These are phyloP conservation scores for Lethrus apterus DNA, from an alignment of 1,140 invertebrate species.

Conservation along the genomic window DNA sequence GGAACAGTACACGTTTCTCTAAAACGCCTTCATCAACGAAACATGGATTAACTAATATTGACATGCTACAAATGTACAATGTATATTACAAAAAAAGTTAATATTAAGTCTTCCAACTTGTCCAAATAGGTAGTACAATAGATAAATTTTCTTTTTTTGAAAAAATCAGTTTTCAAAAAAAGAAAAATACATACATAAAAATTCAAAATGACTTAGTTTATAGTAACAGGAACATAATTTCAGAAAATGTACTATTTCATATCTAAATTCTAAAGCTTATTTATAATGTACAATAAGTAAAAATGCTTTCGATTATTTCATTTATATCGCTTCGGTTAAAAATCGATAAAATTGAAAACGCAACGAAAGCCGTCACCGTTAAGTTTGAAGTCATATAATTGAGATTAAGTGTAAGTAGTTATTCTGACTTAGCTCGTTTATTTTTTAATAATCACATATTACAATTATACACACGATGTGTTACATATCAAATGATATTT, in stretches of 20 bases:
- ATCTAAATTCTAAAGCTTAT: conserved; percentile 19
- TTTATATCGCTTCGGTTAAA: not conserved
- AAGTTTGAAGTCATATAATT: conserved; percentile 6
- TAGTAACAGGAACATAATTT: conserved; percentile 44
- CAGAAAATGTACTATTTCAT: conserved; percentile 26
- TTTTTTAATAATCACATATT: conserved; percentile 36
- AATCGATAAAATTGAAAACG: not conserved
- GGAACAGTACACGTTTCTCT: conserved; percentile 41
- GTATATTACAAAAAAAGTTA: conserved; percentile 35
- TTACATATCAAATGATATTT: conserved; percentile 28
- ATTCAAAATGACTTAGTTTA: conserved; percentile 46
- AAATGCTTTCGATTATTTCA: conserved; percentile 7
- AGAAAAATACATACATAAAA: conserved; percentile 10
- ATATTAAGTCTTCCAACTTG: conserved; percentile 35
- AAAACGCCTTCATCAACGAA: conserved; percentile 35
- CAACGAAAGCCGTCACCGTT: not conserved
- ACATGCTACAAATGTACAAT: conserved; percentile 37
- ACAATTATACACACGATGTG: conserved; percentile 27
- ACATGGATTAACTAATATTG: conserved; percentile 37
- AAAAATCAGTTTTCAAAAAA: conserved; percentile 1
- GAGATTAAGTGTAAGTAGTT: conserved; percentile 13
- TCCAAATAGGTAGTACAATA: conserved; percentile 36
- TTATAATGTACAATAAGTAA: conserved; percentile 16
- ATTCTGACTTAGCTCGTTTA: conserved; percentile 37
- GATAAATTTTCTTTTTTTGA: too few species aligned